These are phyloP conservation scores for Etheostoma nigrum DNA, from an alignment of 2,797 vertebrate species.

Conservation along the genomic window DNA sequence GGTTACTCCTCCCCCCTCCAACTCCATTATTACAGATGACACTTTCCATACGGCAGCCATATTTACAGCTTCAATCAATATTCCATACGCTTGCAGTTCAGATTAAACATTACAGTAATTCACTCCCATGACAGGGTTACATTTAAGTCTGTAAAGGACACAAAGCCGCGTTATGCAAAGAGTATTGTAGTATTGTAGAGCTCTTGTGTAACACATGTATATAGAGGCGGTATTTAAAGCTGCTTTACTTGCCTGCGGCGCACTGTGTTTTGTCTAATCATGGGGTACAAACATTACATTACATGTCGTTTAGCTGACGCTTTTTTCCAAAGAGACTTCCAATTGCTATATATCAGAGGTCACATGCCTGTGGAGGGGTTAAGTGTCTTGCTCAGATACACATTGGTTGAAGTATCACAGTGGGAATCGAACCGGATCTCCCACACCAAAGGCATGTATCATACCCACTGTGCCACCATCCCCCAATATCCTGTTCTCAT, in stretches of 20 bases:
- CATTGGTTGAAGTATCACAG: too few relatives aligned
- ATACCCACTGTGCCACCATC: too few relatives aligned
- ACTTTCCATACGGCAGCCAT: constrained; percentile 41
- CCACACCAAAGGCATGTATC: too few relatives aligned
- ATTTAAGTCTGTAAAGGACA: constrained; percentile 50
- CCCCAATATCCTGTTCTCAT: constrained; percentile 40
- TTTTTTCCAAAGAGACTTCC: too few relatives aligned
- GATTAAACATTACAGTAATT: constrained; percentile 50
- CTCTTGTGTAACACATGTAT: constrained; percentile 41
- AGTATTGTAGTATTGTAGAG: constrained; percentile 23
- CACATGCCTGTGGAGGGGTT: too few relatives aligned
- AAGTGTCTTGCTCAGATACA: too few relatives aligned
- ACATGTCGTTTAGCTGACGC: too few relatives aligned
- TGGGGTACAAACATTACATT: constrained; percentile 36
- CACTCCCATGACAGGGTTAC: constrained; percentile 48
- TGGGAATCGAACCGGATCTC: too few relatives aligned
- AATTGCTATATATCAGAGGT: too few relatives aligned
- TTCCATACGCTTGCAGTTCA: constrained; percentile 17
- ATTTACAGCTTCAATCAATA: constrained; percentile 64
- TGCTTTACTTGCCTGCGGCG: constrained; percentile 39
- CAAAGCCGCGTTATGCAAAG: constrained; percentile 51
- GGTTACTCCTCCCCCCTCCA: constrained; percentile 13
- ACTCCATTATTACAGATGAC: constrained; percentile 52
- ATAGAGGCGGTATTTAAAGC: constrained; percentile 49
- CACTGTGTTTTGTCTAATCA: constrained; percentile 56